Evolutionary conservation across 2,888 invertebrate genomes (phyloP), one percentile per base, ranked within the genome.

Genomic region (Drosophila robusta): DNA sequence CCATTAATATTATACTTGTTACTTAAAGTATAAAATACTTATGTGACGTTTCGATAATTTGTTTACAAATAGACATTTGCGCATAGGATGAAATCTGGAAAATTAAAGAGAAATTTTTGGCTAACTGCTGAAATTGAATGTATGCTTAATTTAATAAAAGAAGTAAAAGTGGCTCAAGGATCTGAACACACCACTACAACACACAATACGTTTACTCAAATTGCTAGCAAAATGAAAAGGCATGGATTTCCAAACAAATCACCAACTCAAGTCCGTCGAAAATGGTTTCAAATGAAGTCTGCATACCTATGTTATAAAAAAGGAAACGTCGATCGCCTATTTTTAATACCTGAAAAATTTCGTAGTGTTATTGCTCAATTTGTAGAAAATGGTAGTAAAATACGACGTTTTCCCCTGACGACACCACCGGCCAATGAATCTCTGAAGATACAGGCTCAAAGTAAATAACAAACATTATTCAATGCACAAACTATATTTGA

Each of bases 251-350:
- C 90, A 4, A 91, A 90, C 52, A 90, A 90, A 63, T 84, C 90
- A 2, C 88, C 90, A 2, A 89, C 90, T 0, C 90, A 90, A 71
- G 89, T 90, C 6, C 73, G 90, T 26, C 70, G 90, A 5, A 90
- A 90, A 39, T 90, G 90, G 90, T 90, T 90, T 57, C 90, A 90
- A 70, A 90, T 90, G 90, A 90, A 90, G 54, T 91, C 91, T 0
- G 90, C 90, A 0, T 90, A 90, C 52, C 75, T 90, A 0, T 90
- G 90, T 41, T 90, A 80, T 34, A 90, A 91, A 22, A 90, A 91
- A 34, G 90, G 90, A 0, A 90, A 91, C n/a, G 80, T 80, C 3
- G 91, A 91, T 24, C 75, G 90, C 1, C 71, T 90, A 12, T 83
- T 91, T 29, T 51, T 90, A 3, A 90, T 90, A 55, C 90, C 90